Conservation (phyloP, 2,888 invertebrate species). For the Cloeon dipterum region DNA sequence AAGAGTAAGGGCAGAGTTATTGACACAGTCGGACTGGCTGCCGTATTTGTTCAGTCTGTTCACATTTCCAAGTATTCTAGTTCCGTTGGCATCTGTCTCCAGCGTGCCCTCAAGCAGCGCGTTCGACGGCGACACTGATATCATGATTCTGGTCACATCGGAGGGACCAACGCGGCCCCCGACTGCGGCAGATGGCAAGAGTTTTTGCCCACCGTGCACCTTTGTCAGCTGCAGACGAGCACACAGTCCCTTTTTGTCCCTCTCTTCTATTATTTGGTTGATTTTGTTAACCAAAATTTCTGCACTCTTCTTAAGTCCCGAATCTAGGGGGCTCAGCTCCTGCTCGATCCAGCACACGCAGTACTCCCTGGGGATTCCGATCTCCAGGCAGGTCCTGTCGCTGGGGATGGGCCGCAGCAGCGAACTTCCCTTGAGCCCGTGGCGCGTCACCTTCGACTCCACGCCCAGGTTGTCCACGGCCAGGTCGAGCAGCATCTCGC, state of each 20-base stretch:
- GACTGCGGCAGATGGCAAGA: conserved; percentile 1
- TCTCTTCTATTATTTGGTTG: conserved; percentile 7
- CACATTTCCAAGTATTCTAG: conserved; percentile 4
- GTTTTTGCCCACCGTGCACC: conserved; percentile 5
- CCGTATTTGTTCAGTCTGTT: conserved; percentile 6
- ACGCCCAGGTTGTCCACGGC: conserved; percentile 5
- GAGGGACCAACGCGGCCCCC: conserved; percentile 1
- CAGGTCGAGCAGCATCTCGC: conserved; percentile 17
- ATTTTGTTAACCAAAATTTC: conserved; percentile 10
- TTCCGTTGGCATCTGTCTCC: conserved; percentile 4
- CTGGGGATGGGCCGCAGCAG: conserved; percentile 15
- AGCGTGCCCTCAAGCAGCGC: conserved; percentile 4
- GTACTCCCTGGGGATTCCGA: conserved; percentile 17
- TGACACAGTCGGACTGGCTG: conserved; percentile 5
- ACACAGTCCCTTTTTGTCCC: conserved; percentile 1
- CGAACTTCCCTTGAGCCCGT: conserved; percentile 5
- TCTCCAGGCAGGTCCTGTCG: conserved; percentile 16
- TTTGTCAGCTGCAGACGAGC: conserved; percentile 3
- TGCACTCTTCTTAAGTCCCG: conserved; percentile 9
- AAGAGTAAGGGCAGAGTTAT: conserved; percentile 3
- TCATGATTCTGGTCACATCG: not conserved
- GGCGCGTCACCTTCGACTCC: conserved; percentile 2
- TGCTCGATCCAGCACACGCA: conserved; percentile 16
- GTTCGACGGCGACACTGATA: conserved; percentile 1
- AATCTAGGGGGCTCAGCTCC: conserved; percentile 8